Evolutionary conservation across 2,888 invertebrate species (phyloP).

Genomic region (Busseola fusca): DNA sequence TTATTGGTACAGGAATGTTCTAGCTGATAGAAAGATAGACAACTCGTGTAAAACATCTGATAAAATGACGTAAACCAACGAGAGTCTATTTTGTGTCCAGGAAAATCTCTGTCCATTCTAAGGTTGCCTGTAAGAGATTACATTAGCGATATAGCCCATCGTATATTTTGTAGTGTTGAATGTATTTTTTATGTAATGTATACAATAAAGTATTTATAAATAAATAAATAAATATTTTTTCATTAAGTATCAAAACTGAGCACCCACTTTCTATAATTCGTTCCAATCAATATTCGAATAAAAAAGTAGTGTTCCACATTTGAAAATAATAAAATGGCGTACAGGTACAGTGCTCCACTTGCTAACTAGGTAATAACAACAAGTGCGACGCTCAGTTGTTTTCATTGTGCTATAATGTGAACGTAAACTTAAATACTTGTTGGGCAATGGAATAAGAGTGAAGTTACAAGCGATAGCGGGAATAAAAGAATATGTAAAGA

Average conservation of each 20-base stretch:
- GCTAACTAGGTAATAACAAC: constrained; percentile 58
- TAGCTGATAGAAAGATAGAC: neutral
- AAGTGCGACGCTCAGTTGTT: constrained; percentile 50
- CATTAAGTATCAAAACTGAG: neutral
- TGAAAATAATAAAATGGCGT: constrained; percentile 49
- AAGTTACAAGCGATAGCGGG: neutral
- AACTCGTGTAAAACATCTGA: neutral
- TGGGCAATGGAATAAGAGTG: constrained; percentile 24
- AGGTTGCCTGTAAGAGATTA: no score
- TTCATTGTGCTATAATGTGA: constrained; percentile 40
- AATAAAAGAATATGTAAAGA: neutral
- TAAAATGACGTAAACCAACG: no score
- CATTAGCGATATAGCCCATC: no score
- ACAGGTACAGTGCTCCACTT: constrained; percentile 54
- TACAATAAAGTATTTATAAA: no score
- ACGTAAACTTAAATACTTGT: constrained; percentile 43
- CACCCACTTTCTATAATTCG: constrained; percentile 25
- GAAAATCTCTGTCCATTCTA: no score
- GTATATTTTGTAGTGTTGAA: no score
- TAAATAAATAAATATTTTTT: no score
- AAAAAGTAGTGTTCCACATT: constrained; percentile 41
- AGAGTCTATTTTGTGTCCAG: no score
- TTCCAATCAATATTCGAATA: constrained; percentile 30
- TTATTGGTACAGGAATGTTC: neutral
- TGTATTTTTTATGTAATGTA: no score